A percentile compares a stretch with the other conserved stretches of the same genome.
Evolutionary conservation across 2,888 invertebrate species (phyloP).

Genomic region (Mellilla xanthometata): DNA sequence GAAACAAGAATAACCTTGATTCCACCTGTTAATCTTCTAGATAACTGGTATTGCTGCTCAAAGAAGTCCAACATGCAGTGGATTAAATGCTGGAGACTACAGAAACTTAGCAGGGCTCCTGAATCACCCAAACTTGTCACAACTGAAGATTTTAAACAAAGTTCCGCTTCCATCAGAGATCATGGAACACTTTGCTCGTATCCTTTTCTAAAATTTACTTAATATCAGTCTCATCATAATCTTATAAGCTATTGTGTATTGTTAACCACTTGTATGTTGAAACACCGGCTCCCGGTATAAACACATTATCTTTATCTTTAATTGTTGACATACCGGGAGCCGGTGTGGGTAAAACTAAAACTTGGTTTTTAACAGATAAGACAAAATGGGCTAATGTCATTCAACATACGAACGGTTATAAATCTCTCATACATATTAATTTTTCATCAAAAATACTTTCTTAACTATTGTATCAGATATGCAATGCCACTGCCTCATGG

Average conservation of each 20-base stretch:
- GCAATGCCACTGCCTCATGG: conserved; percentile 98
- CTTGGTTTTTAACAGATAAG: too few species aligned
- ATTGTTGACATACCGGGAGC: too few species aligned
- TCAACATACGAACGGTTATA: too few species aligned
- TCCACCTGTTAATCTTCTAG: conserved; percentile 46
- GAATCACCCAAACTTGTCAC: conserved; percentile 87
- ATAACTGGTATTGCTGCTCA: conserved; percentile 85
- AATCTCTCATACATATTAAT: too few species aligned
- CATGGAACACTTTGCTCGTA: conserved; percentile 97
- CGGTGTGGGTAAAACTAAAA: too few species aligned
- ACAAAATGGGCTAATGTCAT: too few species aligned
- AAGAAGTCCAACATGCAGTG: conserved; percentile 93
- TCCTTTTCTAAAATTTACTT: conserved; percentile 77
- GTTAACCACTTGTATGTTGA: too few species aligned
- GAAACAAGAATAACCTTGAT: neutral
- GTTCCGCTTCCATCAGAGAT: conserved; percentile 96
- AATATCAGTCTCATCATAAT: too few species aligned
- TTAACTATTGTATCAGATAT: conserved; percentile 85
- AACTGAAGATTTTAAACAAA: conserved; percentile 91
- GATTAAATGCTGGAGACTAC: conserved; percentile 95
- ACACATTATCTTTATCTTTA: too few species aligned
- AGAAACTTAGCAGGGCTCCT: conserved; percentile 88
- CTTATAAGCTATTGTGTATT: too few species aligned
- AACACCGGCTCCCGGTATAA: too few species aligned
- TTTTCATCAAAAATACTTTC: conserved; percentile 28